A percentile compares a stretch with the other conserved stretches of the same genome.
Conservation (phyloP, 1,140 invertebrate genomes). For the Holcopasites calliopsidis region DNA sequence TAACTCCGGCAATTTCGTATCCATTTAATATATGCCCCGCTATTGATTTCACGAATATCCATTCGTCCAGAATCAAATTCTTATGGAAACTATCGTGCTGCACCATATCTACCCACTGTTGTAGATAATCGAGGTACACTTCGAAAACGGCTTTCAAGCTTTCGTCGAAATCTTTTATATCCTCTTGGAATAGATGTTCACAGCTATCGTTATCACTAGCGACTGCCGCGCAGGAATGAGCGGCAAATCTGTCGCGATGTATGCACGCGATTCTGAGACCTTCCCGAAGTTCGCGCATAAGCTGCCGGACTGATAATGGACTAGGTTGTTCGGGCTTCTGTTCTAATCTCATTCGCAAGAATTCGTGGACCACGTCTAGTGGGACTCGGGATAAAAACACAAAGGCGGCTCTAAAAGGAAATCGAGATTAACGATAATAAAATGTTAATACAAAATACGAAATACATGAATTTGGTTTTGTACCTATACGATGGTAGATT, state of each 20-base stretch:
- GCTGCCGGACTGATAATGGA: slow-evolving; percentile 89
- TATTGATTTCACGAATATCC: slow-evolving; percentile 87
- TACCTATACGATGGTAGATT: slow-evolving; percentile 89
- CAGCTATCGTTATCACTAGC: slow-evolving; percentile 78
- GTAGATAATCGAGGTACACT: slow-evolving; percentile 88
- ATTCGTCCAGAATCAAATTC: slow-evolving; percentile 89
- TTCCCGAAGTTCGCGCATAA: slow-evolving; percentile 93
- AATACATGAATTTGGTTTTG: not conserved
- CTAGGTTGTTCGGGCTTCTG: slow-evolving; percentile 91
- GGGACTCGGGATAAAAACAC: slow-evolving; percentile 91
- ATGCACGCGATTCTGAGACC: slow-evolving; percentile 89
- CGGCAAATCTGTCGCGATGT: slow-evolving; percentile 87
- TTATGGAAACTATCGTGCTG: slow-evolving; percentile 86
- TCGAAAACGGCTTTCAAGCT: slow-evolving; percentile 88
- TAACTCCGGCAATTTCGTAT: slow-evolving; percentile 83
- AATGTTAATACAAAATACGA: not conserved
- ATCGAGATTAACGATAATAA: not conserved
- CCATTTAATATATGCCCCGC: slow-evolving; percentile 86
- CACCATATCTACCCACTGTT: slow-evolving; percentile 85
- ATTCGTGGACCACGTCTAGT: slow-evolving; percentile 93
- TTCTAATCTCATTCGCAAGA: slow-evolving; percentile 90
- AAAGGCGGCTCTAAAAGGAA: slow-evolving; percentile 83
- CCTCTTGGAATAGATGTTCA: slow-evolving; percentile 79
- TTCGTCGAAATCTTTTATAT: slow-evolving; percentile 87
- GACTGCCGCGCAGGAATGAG: slow-evolving; percentile 85